phyloP scores from a whole-genome alignment of 1,140 invertebrate species.

The Cherax destructor region DNA sequence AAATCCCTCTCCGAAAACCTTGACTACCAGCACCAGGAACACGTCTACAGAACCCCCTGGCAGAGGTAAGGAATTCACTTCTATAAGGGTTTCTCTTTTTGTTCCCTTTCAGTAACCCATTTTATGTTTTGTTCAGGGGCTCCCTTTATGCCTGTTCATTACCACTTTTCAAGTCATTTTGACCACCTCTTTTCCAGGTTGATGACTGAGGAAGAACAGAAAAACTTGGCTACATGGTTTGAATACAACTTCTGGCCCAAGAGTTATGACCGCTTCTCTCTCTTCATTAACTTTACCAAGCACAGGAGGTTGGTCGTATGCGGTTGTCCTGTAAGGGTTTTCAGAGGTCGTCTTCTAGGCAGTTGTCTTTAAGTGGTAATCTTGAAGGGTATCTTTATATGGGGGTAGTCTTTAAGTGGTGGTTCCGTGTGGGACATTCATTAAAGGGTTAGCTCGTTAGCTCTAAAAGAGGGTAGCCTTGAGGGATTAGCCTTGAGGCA shows the following conservation, averaged over 20 bases:
- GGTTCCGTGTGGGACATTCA: too few species aligned
- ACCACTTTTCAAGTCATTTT: background rate
- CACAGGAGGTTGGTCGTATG: slow-evolving; percentile 53
- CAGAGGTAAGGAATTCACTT: slow-evolving; percentile 68
- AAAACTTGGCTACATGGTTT: slow-evolving; percentile 74
- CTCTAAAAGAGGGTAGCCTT: too few species aligned
- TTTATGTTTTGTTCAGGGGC: too few species aligned
- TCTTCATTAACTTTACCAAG: slow-evolving; percentile 67
- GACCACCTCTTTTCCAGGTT: slow-evolving; percentile 66
- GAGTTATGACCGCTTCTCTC: slow-evolving; percentile 76
- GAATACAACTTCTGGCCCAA: slow-evolving; percentile 74
- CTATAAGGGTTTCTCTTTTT: background rate
- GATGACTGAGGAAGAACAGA: slow-evolving; percentile 73
- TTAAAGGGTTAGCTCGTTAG: too few species aligned
- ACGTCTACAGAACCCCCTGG: slow-evolving; percentile 74
- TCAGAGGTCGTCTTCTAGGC: too few species aligned
- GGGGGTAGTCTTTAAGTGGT: too few species aligned
- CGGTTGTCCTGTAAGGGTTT: too few species aligned
- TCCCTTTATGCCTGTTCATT: too few species aligned
- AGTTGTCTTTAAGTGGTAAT: too few species aligned
- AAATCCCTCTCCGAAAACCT: slow-evolving; percentile 51
- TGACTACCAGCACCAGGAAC: slow-evolving; percentile 72
- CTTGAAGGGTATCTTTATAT: too few species aligned
- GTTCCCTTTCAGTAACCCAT: too few species aligned
- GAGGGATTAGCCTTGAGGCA: too few species aligned